These are phyloP conservation scores for Heterotis niloticus DNA, from an alignment of 2,113 vertebrate genomes.

Conservation along the genomic window DNA sequence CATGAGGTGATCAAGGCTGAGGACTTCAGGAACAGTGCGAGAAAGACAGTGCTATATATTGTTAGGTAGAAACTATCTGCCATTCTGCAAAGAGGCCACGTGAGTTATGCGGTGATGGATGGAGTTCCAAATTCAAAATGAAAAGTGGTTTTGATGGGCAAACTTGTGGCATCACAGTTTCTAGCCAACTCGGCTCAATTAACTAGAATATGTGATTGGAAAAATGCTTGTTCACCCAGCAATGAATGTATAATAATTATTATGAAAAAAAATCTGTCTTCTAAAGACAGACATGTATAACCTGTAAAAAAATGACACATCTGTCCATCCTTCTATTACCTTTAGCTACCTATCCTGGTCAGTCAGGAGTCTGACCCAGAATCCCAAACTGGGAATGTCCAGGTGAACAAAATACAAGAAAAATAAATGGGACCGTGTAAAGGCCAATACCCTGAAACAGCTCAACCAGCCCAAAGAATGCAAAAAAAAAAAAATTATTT, in stretches of 20 bases:
- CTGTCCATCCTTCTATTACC: too few relatives aligned
- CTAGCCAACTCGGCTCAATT: conserved; percentile 14
- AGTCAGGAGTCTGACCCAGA: too few relatives aligned
- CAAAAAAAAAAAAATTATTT: too few relatives aligned
- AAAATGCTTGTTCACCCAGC: not conserved
- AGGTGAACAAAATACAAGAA: too few relatives aligned
- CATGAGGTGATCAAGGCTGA: conserved; percentile 9
- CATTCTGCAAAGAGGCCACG: conserved; percentile 2
- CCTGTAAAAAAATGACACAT: too few relatives aligned
- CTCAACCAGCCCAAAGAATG: too few relatives aligned
- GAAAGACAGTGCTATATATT: conserved; percentile 3
- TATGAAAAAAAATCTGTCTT: too few relatives aligned
- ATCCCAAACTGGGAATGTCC: too few relatives aligned
- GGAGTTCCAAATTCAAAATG: conserved; percentile 25
- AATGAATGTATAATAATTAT: conserved; percentile 12
- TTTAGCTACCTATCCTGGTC: too few relatives aligned
- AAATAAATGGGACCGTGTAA: too few relatives aligned
- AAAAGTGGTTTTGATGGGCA: conserved; percentile 28
- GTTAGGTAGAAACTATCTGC: conserved; percentile 13
- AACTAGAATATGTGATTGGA: conserved; percentile 5
- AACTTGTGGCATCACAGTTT: conserved; percentile 15
- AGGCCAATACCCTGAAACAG: too few relatives aligned
- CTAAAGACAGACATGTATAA: too few relatives aligned
- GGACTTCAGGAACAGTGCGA: conserved; percentile 16
- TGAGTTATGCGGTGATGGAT: conserved; percentile 22